Percentiles rank a stretch among this genome's conserved stretches.
phyloP scores from a whole-genome alignment of 2,113 vertebrate genomes.

The Taurulus bubalis region DNA sequence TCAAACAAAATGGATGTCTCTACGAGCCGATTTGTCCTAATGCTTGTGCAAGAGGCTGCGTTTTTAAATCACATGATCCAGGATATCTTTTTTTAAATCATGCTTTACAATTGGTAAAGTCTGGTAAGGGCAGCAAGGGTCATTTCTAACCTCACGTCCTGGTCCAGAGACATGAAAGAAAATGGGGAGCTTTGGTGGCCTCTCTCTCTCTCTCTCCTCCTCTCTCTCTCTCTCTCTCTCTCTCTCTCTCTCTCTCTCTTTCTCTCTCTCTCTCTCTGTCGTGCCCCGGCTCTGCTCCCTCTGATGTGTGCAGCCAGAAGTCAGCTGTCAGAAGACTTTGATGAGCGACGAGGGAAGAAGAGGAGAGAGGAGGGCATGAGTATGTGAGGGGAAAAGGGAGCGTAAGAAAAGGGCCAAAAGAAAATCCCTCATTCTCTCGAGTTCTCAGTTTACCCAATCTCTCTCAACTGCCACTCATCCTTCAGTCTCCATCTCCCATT shows the following conservation, averaged over 20 bases:
- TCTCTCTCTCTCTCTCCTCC: conserved; percentile 17
- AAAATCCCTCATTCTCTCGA: conserved; percentile 70
- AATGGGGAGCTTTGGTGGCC: conserved; percentile 58
- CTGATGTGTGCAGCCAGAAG: conserved; percentile 79
- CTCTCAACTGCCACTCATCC: conserved; percentile 62
- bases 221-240: conserved; percentile 2
- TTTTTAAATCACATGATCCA: background rate
- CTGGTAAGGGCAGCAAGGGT: conserved; percentile 32
- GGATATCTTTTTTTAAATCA: background rate
- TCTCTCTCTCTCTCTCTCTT: conserved; percentile 26
- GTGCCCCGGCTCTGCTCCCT: conserved; percentile 59
- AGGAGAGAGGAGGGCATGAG: conserved; percentile 21
- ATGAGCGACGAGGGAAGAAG: conserved; percentile 58
- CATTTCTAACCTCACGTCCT: conserved; percentile 17
- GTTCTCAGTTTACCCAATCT: conserved; percentile 57
- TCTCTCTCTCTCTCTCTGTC: conserved; percentile 20
- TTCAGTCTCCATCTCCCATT: conserved; percentile 42
- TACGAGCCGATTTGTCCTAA: background rate
- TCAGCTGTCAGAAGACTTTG: conserved; percentile 82
- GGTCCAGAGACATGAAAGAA: conserved; percentile 64
- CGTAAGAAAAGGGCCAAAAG: conserved; percentile 53
- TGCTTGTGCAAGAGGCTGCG: background rate
- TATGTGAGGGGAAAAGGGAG: conserved; percentile 7
- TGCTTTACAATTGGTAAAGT: conserved; percentile 10
- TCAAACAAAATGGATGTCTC: conserved; percentile 5